Evolutionary conservation across 2,113 vertebrate species (phyloP), one percentile per base, ranked within the genome.

Genomic region (Ctenodactylus gundi): DNA sequence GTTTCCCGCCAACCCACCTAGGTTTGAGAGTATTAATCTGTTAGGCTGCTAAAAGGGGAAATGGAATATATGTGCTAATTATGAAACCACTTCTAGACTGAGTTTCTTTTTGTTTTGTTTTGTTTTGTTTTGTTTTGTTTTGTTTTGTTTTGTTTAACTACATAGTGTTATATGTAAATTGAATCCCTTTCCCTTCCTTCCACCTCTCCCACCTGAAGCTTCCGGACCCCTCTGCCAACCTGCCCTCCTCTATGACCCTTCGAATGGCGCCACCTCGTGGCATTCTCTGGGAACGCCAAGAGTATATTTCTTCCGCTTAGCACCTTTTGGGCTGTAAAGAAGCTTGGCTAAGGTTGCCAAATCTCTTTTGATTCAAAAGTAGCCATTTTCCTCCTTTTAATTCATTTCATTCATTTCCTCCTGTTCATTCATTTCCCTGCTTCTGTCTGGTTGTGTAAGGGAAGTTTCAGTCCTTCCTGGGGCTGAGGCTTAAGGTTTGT

Each of bases 181-280:
- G 5, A 4, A 4, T 29, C n/a, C 18, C 2, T 18, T 17, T 6
- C n/a, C 9, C 2, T 17, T 6, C 15, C n/a, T 13, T 8, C 31
- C 4, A 5, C 9, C 13, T 20, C 31, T 1, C n/a, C 4, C 36
- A 27, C 12, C 2, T 3, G 2, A 8, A 3, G 3, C 20, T 23
- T 6, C 23, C 25, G 5, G 2, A 2, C 13, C 4, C 10, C 17
- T 41, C 6, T 7, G 51, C 27, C 17, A 6, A 25, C 8, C 15
- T 8, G 21, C 3, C 2, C 5, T 31, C 11, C 14, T 73, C 14
- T 7, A 5, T 14, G 44, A 46, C 11, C 29, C 11, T 39, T 20
- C 18, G 8, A 1, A 10, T n/a, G 13, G 1, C 55, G 7, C 84
- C 65, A 23, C 57, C 84, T 93, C 18, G 58, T 44, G 53, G 29